phyloP scores from a whole-genome alignment of 2,797 vertebrate genomes.

The Gymnodraco acuticeps region DNA sequence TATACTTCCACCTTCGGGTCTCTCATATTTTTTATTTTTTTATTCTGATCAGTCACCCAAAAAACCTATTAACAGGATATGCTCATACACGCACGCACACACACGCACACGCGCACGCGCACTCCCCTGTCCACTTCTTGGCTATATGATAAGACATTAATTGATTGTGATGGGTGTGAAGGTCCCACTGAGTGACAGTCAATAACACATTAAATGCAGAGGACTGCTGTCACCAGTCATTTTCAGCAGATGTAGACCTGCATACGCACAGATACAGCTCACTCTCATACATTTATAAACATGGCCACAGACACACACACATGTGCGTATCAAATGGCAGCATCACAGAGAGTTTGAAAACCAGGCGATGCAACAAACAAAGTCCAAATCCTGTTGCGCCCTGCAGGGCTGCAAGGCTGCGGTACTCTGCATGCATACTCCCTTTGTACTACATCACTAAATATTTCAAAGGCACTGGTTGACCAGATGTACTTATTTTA shows the following conservation, averaged over 20 bases:
- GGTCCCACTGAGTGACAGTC: constrained; percentile 61
- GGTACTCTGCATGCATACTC: constrained; percentile 13
- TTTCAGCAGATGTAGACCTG: constrained; percentile 20
- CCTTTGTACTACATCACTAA: constrained; percentile 39
- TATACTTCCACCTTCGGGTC: not conserved
- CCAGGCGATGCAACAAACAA: constrained; percentile 25
- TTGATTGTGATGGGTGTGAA: constrained; percentile 67
- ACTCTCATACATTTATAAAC: constrained; percentile 6
- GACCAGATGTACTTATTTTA: constrained; percentile 32
- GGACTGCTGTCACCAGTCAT: constrained; percentile 56
- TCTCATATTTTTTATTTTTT: constrained; percentile 2
- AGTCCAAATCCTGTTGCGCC: constrained; percentile 23
- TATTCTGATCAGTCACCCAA: not conserved
- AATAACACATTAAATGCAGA: constrained; percentile 52
- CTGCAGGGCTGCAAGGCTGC: constrained; percentile 36
- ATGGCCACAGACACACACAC: not conserved
- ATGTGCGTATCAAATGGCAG: constrained; percentile 44
- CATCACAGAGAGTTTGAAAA: constrained; percentile 32
- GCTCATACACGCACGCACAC: constrained; percentile 47
- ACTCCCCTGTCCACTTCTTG: constrained; percentile 35
- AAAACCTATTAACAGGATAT: constrained; percentile 10
- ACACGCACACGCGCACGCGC: not conserved
- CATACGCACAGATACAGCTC: not conserved
- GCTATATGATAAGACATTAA: constrained; percentile 61
- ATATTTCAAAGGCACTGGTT: constrained; percentile 56